Evolutionary conservation across 30 jellyfish, hydroid and myxozoan species (phyloP).

Genomic region (Chironex yamaguchii): DNA sequence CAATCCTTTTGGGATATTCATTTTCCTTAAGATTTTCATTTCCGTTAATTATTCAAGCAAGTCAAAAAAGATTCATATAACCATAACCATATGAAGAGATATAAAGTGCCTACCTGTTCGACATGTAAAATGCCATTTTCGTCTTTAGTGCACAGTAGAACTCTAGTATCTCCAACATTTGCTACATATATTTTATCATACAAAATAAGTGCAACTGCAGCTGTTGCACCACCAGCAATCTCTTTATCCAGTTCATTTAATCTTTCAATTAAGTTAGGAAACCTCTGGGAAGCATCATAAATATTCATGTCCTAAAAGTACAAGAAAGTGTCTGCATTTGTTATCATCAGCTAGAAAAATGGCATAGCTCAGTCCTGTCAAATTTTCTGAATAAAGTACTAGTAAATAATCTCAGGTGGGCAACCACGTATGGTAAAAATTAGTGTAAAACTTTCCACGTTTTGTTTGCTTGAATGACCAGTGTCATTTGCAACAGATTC

Average conservation of each 20-base stretch:
- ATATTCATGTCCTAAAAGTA: slow-evolving; percentile 47
- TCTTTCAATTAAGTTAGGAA: slow-evolving; percentile 79
- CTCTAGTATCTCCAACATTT: slow-evolving; percentile 93
- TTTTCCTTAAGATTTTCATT: no score
- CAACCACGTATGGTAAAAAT: neutral
- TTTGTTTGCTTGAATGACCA: no score
- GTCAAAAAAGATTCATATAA: no score
- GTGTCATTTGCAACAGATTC: no score
- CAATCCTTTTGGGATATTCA: no score
- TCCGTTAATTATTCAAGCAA: no score
- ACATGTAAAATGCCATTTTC: slow-evolving; percentile 63
- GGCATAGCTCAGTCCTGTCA: no score
- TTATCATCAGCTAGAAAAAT: no score
- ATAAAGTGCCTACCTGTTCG: slow-evolving; percentile 92
- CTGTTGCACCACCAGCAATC: slow-evolving; percentile 93
- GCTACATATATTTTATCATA: slow-evolving; percentile 70
- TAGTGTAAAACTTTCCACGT: no score
- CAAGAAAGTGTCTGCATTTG: no score
- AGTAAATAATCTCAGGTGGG: neutral
- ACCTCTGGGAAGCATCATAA: slow-evolving; percentile 69
- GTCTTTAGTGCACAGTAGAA: slow-evolving; percentile 78
- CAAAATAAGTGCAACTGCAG: slow-evolving; percentile 75
- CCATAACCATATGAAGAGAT: no score
- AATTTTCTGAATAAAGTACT: no score
- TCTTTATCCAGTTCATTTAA: slow-evolving; percentile 80